Evolutionary conservation across 2,888 invertebrate genomes (phyloP), one percentile per base, ranked within the genome.

Genomic region (Drosophila crucigera): DNA sequence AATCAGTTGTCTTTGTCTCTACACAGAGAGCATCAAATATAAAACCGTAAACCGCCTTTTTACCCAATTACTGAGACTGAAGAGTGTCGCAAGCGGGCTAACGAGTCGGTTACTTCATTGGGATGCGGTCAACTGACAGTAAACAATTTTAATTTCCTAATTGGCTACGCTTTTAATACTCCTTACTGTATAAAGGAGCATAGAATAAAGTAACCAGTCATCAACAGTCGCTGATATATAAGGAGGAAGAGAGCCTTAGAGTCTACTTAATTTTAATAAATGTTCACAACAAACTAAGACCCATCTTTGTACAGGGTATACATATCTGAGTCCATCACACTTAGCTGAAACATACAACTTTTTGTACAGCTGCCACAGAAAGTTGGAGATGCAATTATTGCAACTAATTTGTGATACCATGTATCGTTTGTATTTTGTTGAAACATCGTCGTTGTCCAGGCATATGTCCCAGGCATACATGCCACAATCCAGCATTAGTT

Each of bases 381-480:
- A 76, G 62, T 68, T 74, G 31, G 61, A 62, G 65, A 78, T 70
- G 60, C 64, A 66, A 74, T 63, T 68, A 73, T 63, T 69, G 35
- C 63, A 59, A 62, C 64, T 62, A 65, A 69, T 60, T 73, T 58
- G 30, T 28, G 35, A 41, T 39, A 14, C 43, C 28, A 41, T 33
- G 50, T 28, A 41, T 49, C 39, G 39, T 37, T 73, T 58, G 41
- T 31, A 37, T 63, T 68, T 52, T 60, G 69, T 64, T 59, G 60
- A 54, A 73, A 62, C 62, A 59, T 52, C 35, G 30, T 49, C 58
- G 52, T 52, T 67, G 41, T 55, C 49, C 61, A 56, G n/a, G 61
- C 71, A 71, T 47, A 56, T 58, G 41, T 47, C 25, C 37, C 33
- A 9, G 2, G 49, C 41, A 54, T 30, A 52, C 56, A 16, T 30